A percentile compares a stretch with the other conserved stretches of the same genome.
phyloP scores from a whole-genome alignment of 2,113 vertebrate genomes.

The Albula glossodonta region DNA sequence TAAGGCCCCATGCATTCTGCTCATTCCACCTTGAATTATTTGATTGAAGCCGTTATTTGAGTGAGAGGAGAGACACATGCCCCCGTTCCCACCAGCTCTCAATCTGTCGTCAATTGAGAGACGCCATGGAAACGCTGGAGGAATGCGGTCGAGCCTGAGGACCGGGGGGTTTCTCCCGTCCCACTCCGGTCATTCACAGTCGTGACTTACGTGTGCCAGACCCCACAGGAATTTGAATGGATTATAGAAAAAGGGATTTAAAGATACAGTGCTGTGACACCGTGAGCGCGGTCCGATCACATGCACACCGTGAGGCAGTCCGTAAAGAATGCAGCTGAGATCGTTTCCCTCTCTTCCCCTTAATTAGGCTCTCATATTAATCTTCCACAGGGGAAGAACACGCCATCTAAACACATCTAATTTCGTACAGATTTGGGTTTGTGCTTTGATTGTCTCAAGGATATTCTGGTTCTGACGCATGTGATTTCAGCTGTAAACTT shows the following conservation, averaged over 20 bases:
- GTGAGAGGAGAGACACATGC: conserved; percentile 53
- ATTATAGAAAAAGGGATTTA: not conserved
- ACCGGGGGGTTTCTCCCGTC: not conserved
- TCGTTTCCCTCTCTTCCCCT: not conserved
- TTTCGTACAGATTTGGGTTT: not conserved
- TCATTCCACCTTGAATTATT: conserved; percentile 42
- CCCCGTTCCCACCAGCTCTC: conserved; percentile 70
- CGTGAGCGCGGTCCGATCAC: not conserved
- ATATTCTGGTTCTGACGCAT: not conserved
- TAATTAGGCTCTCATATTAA: not conserved
- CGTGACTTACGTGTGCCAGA: conserved; percentile 35
- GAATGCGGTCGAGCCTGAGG: conserved; percentile 54
- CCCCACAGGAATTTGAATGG: not conserved
- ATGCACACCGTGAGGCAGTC: not conserved
- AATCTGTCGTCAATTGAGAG: conserved; percentile 67
- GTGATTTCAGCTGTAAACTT: not conserved
- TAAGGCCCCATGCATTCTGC: conserved; percentile 49
- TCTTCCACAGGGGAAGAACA: not conserved
- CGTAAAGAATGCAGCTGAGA: not conserved
- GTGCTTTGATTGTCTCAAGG: not conserved
- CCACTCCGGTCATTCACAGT: conserved; percentile 40
- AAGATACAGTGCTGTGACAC: not conserved
- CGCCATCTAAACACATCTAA: not conserved
- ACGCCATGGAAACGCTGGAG: conserved; percentile 62
- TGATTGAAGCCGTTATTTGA: conserved; percentile 57